Evolutionary conservation across 2,797 vertebrate genomes (phyloP).

Genomic region (Perdix hodgsoniae): DNA sequence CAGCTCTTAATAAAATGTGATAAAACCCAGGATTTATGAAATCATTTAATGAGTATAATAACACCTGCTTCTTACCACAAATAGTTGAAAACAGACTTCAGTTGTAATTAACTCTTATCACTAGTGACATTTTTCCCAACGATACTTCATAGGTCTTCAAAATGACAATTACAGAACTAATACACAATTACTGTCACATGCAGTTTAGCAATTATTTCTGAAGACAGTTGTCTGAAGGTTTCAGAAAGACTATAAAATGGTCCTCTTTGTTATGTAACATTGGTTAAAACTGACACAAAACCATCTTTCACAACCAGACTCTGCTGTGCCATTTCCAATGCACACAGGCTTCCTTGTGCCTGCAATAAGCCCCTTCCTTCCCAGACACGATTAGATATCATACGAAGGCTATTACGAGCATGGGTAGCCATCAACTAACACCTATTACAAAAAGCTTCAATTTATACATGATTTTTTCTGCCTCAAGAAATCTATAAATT

Average conservation of each 20-base stretch:
- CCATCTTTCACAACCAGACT: constrained; percentile 35
- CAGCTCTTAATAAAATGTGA: constrained; percentile 79
- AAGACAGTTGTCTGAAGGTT: constrained; percentile 82
- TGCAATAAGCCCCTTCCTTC: constrained; percentile 14
- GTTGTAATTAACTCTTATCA: constrained; percentile 83
- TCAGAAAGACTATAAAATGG: constrained; percentile 75
- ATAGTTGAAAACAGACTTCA: constrained; percentile 82
- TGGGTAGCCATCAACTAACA: constrained; percentile 72
- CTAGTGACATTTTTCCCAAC: constrained; percentile 80
- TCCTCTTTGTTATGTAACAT: constrained; percentile 76
- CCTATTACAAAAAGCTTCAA: constrained; percentile 76
- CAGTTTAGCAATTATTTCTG: constrained; percentile 82
- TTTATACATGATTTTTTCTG: constrained; percentile 73
- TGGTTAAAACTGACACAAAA: constrained; percentile 53
- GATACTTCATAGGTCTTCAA: constrained; percentile 83
- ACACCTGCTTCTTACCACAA: constrained; percentile 80
- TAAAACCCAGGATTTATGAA: constrained; percentile 80
- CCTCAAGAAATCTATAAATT: constrained; percentile 81
- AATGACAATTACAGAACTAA: constrained; percentile 83
- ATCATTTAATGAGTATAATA: constrained; percentile 79
- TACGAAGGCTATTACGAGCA: constrained; percentile 59
- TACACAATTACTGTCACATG: constrained; percentile 84
- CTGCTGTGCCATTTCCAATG: neutral
- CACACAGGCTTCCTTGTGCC: neutral
- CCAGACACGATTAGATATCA: constrained; percentile 39